Evolutionary conservation across 1,140 invertebrate genomes (phyloP).

Genomic region (Parasteatoda tepidariorum): DNA sequence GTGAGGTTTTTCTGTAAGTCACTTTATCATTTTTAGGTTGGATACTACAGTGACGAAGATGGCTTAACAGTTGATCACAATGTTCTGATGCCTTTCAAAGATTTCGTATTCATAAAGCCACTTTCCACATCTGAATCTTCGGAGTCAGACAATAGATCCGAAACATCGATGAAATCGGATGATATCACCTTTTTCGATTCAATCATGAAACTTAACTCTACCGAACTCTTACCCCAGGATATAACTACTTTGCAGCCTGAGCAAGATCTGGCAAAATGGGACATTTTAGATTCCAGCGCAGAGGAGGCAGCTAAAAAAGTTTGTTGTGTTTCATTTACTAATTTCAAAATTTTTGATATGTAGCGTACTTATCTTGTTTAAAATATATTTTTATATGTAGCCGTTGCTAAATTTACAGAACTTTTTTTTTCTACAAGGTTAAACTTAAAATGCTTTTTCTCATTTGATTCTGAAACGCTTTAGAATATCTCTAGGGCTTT

Average conservation of each 20-base stretch:
- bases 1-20: neutral
- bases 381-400: too few relatives aligned
- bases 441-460: too few relatives aligned
- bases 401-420: too few relatives aligned
- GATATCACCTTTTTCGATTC: neutral
- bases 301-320: neutral
- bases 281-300: conserved; percentile 8
- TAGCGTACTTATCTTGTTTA: too few relatives aligned
- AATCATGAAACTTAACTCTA: neutral
- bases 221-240: neutral
- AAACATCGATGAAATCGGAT: neutral
- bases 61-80: conserved; percentile 26
- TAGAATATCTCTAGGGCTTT: too few relatives aligned
- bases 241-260: neutral
- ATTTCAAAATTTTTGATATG: too few relatives aligned
- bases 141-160: neutral
- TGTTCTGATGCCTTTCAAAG: neutral
- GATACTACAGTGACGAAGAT: conserved; percentile 42
- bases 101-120: conserved; percentile 7
- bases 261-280: neutral
- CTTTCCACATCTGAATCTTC: neutral
- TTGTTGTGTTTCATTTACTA: too few relatives aligned
- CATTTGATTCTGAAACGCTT: too few relatives aligned
- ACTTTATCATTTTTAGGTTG: conserved; percentile 3
- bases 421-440: too few relatives aligned